These are phyloP conservation scores for Psittacula cyanocephala DNA, from an alignment of 2,113 vertebrate species.

Conservation along the genomic window DNA sequence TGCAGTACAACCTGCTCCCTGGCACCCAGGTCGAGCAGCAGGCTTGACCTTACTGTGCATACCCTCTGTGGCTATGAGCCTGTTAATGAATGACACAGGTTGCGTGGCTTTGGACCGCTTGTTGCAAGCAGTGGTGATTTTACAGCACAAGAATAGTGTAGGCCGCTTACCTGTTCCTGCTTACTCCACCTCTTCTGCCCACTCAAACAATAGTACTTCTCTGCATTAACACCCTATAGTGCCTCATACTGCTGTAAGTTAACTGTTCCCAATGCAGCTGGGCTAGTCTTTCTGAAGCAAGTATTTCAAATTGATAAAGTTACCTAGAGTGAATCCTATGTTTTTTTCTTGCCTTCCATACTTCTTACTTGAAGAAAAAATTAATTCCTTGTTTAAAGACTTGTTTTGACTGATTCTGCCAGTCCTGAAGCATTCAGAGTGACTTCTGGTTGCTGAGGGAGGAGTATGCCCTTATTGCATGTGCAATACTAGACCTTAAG, in stretches of 20 bases:
- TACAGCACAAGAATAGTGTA: neutral
- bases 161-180: neutral
- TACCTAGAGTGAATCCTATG: neutral
- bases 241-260: neutral
- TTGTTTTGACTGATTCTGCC: neutral
- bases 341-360: neutral
- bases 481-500: neutral
- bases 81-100: neutral
- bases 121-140: neutral
- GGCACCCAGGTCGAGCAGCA: neutral
- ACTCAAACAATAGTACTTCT: neutral
- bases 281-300: neutral
- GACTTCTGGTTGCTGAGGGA: neutral
- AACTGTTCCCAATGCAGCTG: neutral
- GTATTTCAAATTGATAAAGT: neutral
- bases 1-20: neutral
- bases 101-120: neutral
- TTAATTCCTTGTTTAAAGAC: neutral
- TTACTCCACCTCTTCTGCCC: neutral
- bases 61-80: rapidly evolving
- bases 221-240: neutral
- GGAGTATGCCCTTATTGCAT: neutral
- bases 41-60: rapidly evolving
- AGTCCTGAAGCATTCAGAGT: neutral
- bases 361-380: neutral